Evolutionary conservation across 1,140 invertebrate species (phyloP).

Genomic region (Musca vetustissima): DNA sequence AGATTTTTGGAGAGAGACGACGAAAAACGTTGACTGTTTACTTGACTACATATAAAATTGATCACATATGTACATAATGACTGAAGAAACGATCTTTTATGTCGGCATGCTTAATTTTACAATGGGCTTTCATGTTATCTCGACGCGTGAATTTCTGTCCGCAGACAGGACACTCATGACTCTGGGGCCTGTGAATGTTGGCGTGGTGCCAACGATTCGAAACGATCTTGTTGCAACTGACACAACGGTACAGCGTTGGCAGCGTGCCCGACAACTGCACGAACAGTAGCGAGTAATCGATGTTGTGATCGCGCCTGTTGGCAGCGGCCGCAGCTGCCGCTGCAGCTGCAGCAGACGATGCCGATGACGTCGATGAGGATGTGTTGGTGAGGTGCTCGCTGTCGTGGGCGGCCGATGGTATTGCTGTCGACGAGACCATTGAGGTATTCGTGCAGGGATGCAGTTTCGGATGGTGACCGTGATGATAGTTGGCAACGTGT

Average conservation of each 20-base stretch:
- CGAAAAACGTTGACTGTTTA: slow-evolving; percentile 26
- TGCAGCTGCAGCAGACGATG: slow-evolving; percentile 33
- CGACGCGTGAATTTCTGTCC: slow-evolving; percentile 68
- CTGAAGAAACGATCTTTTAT: slow-evolving; percentile 56
- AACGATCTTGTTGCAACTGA: slow-evolving; percentile 69
- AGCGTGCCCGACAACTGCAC: slow-evolving; percentile 53
- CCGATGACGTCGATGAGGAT: slow-evolving; percentile 19
- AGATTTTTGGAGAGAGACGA: neutral
- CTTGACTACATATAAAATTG: slow-evolving; percentile 57
- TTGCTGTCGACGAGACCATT: neutral
- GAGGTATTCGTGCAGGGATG: slow-evolving; percentile 12
- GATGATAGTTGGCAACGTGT: slow-evolving; percentile 37
- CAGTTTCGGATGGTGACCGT: slow-evolving; percentile 23
- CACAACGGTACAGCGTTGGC: slow-evolving; percentile 53
- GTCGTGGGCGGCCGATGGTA: neutral
- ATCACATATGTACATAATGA: slow-evolving; percentile 58
- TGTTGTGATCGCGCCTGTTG: slow-evolving; percentile 54
- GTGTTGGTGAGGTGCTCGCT: slow-evolving; percentile 17
- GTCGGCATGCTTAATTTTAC: slow-evolving; percentile 68
- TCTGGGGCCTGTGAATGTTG: slow-evolving; percentile 70
- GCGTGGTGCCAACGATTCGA: slow-evolving; percentile 73
- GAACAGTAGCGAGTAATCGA: slow-evolving; percentile 54
- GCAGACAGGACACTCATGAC: slow-evolving; percentile 69
- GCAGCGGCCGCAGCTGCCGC: slow-evolving; percentile 45
- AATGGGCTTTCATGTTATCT: slow-evolving; percentile 71